Base-by-base conservation (phyloP, 2,797 vertebrate species). In the Darevskia nairensis region DNA sequence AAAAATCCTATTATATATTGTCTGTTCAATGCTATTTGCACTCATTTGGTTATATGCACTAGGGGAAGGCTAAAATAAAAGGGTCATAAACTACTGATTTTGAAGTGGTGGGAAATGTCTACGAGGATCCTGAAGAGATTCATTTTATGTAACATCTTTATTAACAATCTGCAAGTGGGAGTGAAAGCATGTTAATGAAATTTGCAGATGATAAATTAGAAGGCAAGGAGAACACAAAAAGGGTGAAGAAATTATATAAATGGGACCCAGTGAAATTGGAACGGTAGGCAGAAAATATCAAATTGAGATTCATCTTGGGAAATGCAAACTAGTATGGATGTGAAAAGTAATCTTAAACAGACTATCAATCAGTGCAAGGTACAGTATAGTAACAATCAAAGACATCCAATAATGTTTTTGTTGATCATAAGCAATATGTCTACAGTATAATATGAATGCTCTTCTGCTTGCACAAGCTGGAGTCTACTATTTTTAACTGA, bases 141-240 rank as follows among this genome's bases (percentile, higher is more conserved):
- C 44, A 88, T 93, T 91, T 90, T 85, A 79, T 93, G 79, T 91
- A 95, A 94, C 0, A 0, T 95, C 92, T 95, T 94, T 93, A 94
- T 96, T 94, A 95, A 92, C 94, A 94, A 92, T 80, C 75, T 0
- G 82, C 86, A 83, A 84, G 83, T 91, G 78, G 89, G 85, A 94
- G 82, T 89, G 92, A 94, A 95, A 95, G 90, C 91, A 93, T 1
- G 0, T 89, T 94, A 95, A 95, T 93, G 92, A 96, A 94, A 94
- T 93, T 89, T 90, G 90, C 89, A 93, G 91, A 94, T 94, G 91
- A 95, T 90, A 95, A 94, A 96, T 96, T 94, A 94, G 92, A 94
- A 93, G 46, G 85, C 84, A 82, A 93, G 89, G 89, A 94, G 93
- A 96, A 86, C 90, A 91, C 79, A 85, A 91, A 92, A 86, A 94